phyloP scores from a whole-genome alignment of 1,140 invertebrate genomes.

The Brachionus manjavacas region DNA sequence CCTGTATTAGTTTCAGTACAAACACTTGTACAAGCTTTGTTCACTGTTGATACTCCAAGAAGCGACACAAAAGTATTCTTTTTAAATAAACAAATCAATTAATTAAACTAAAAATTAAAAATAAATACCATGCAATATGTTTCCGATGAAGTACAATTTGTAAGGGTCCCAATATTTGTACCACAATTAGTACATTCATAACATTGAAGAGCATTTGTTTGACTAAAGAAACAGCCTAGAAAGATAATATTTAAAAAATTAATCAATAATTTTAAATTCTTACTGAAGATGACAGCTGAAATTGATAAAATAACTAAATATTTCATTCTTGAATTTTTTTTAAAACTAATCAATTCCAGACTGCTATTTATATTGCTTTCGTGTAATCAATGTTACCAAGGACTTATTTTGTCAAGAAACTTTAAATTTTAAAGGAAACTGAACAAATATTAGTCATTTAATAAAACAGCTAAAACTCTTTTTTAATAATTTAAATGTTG shows the following conservation, averaged over 20 bases:
- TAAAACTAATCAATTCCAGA: not conserved
- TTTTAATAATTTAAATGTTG: not conserved
- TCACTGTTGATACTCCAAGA: not conserved
- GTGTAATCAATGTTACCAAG: not conserved
- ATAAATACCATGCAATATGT: not conserved
- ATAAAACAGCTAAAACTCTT: not conserved
- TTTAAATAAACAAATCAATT: not conserved
- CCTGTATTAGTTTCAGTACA: not conserved
- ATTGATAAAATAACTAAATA: not conserved
- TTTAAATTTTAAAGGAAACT: not conserved
- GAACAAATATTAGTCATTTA: not conserved
- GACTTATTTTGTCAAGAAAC: not conserved
- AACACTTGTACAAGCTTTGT: not conserved
- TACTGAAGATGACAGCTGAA: not conserved
- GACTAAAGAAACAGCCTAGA: not conserved
- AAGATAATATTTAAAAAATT: not conserved
- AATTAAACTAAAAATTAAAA: not conserved
- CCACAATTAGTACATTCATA: not conserved
- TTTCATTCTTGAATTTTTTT: not conserved
- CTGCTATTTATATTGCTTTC: not conserved
- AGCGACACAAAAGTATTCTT: not conserved
- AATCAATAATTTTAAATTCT: not conserved
- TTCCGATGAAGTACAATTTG: not conserved
- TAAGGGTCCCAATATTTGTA: not conserved
- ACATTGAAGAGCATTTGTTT: not conserved